Base-by-base conservation (phyloP, 53 echinoderm and acorn worm species). In the Holothuria scabra region DNA sequence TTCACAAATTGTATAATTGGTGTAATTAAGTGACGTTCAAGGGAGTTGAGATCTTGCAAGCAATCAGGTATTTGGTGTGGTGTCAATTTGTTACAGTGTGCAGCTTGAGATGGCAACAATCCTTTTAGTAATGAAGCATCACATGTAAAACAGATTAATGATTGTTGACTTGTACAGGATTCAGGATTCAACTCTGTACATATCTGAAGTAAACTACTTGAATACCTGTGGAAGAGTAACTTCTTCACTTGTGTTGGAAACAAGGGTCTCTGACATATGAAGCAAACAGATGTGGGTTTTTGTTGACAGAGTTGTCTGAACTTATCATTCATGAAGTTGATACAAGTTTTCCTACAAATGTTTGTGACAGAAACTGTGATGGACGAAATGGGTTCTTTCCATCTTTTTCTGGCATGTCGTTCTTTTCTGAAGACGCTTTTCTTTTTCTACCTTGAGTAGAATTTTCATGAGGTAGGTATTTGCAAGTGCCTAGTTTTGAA, bases 1-100 rank as follows among this genome's bases (percentile, higher is more conserved):
- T 91, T 87, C 91, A 91, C 87, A 32, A 90, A 90, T 9, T 86
- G 90, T 46, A 90, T 90, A 41, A 65, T 33, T 13, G 81, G 41
- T 90, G 76, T 76, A n/a, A 90, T 57, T 59, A 90, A 83, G 83
- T 88, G 88, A 8, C 83, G 80, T 31, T 88, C 67, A 38, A 88
- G 57, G 56, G 19, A 46, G 48, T 88, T 84, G 1, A 84, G 37
- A 31, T 60, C 6, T 11, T 52, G 28, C 63, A 88, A 74, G 22
- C 76, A 63, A 21, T 55, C 25, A 19, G 88, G 88, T 60, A 75
- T 44, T 12, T 75, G 25, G 16, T 55, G 24, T 21, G 65, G 5
- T 10, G 76, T 28, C 48, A 88, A 57, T 28, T 84, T 63, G 56
- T 88, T 88, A 12, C n/a, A 44, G 8, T 65, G 32, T 9, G 52